These are phyloP conservation scores for Tretioscincus oriximinensis DNA, from an alignment of 2,113 vertebrate genomes.

Conservation along the genomic window DNA sequence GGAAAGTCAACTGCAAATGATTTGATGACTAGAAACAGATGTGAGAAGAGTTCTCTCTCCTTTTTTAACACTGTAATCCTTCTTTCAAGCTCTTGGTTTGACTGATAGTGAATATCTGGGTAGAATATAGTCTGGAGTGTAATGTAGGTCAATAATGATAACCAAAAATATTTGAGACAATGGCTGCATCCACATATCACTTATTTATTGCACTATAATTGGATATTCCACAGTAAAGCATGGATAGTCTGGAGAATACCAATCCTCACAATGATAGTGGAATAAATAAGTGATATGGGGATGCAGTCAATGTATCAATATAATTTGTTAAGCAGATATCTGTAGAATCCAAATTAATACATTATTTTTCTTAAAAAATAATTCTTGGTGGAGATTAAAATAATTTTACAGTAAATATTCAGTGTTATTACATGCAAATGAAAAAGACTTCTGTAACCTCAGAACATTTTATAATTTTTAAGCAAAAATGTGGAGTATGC, in stretches of 20 bases:
- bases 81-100: background rate
- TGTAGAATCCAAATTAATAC: background rate
- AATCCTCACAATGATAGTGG: no score
- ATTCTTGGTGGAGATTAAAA: background rate
- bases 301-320: no score
- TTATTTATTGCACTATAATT: no score
- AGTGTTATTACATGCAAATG: background rate
- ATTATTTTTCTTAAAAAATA: background rate
- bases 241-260: no score
- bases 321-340: no score
- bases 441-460: background rate
- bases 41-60: background rate
- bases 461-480: background rate
- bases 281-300: no score
- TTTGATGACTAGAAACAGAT: background rate
- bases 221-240: no score
- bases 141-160: background rate
- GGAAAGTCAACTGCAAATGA: background rate
- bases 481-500: slow-evolving; percentile 9
- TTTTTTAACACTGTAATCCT: background rate
- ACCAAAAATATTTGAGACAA: background rate
- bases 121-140: background rate
- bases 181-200: no score
- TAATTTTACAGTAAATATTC: slow-evolving; percentile 13
- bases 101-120: background rate